phyloP scores from a whole-genome alignment of 2,797 vertebrate species.

The Enteromius treurensis region DNA sequence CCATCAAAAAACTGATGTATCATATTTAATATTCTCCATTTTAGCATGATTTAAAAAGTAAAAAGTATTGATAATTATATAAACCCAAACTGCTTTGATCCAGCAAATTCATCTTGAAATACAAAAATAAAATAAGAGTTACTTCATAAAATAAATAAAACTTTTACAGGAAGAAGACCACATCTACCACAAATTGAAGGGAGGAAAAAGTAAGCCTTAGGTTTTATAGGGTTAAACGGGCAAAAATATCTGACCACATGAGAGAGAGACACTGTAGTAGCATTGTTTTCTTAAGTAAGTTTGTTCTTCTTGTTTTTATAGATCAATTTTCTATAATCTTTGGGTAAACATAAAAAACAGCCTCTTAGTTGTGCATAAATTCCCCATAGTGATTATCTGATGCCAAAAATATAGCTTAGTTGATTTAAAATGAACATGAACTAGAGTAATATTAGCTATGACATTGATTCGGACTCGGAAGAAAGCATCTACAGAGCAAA shows the following conservation, averaged over 20 bases:
- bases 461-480: background rate
- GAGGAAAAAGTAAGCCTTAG: too few species aligned
- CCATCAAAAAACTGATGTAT: background rate
- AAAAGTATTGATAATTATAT: too few species aligned
- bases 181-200: too few species aligned
- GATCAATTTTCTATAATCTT: background rate
- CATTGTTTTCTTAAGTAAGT: too few species aligned
- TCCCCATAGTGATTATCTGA: background rate
- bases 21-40: background rate
- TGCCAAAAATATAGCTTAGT: background rate
- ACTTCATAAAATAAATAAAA: too few species aligned
- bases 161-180: too few species aligned
- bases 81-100: too few species aligned
- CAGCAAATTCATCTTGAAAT: too few species aligned
- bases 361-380: background rate
- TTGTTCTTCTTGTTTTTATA: background rate
- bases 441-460: background rate
- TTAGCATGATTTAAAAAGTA: background rate
- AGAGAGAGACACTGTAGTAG: too few species aligned
- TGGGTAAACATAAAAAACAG: background rate
- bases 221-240: background rate
- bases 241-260: background rate
- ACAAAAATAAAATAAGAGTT: too few species aligned
- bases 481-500: constrained; percentile 5
- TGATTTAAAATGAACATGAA: background rate